A percentile compares a stretch with the other conserved stretches of the same genome.
These are phyloP conservation scores for Pseudorhombus dupliciocellatus DNA, from an alignment of 2,113 vertebrate genomes.

Conservation along the genomic window DNA sequence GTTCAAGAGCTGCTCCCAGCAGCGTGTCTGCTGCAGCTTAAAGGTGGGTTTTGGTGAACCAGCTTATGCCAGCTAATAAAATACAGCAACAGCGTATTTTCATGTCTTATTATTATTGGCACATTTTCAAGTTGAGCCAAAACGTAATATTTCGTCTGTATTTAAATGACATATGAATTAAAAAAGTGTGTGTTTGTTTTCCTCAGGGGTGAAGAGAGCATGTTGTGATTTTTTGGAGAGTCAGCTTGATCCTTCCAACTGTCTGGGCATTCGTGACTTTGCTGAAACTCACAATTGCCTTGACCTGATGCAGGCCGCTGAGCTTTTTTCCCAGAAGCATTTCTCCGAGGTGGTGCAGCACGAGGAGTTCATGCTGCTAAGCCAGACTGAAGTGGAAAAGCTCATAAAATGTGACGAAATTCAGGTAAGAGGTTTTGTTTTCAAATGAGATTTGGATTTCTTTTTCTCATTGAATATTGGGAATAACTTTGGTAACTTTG, in stretches of 20 bases:
- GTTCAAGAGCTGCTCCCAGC: slow-evolving; percentile 97
- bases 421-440: slow-evolving; percentile 91
- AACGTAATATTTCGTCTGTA: too few species aligned
- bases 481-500: too few species aligned
- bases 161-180: neutral
- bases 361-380: slow-evolving; percentile 97
- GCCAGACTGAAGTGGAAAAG: slow-evolving; percentile 96
- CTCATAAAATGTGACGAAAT: slow-evolving; percentile 99
- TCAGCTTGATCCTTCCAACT: slow-evolving; percentile 97
- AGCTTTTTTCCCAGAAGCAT: slow-evolving; percentile 98
- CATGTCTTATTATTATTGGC: neutral
- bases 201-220: slow-evolving; percentile 94
- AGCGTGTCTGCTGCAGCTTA: slow-evolving; percentile 95
- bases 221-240: slow-evolving; percentile 98
- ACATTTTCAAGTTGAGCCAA: too few species aligned
- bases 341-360: slow-evolving; percentile 99
- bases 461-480: too few species aligned
- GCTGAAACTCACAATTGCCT: slow-evolving; percentile 99
- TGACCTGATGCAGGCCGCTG: slow-evolving; percentile 97
- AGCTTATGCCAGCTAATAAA: neutral
- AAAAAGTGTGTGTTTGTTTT: slow-evolving; percentile 28
- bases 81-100: neutral
- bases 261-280: slow-evolving; percentile 98
- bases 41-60: slow-evolving; percentile 83
- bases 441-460: too few species aligned